Evolutionary conservation across 2,888 invertebrate species (phyloP).

Genomic region (Heteromurus nitidus): DNA sequence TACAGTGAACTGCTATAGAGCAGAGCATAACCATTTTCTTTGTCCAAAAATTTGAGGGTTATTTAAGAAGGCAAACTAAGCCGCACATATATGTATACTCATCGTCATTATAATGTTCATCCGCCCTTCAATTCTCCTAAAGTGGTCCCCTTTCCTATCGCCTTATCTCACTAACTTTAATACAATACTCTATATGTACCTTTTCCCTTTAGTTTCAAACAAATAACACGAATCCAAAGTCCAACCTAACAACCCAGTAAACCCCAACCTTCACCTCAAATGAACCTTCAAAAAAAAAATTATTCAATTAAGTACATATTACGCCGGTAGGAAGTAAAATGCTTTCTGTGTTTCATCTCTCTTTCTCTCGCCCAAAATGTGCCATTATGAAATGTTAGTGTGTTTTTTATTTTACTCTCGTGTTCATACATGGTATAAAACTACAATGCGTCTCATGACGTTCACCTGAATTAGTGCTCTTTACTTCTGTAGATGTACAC

Average conservation of each 20-base stretch:
- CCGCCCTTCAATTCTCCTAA: conserved; percentile 55
- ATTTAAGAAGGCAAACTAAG: background rate
- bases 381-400: conserved; percentile 51
- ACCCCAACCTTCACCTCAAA: conserved; percentile 65
- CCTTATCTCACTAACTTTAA: background rate
- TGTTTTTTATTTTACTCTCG: conserved; percentile 13
- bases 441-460: background rate
- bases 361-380: conserved; percentile 20
- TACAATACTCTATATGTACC: background rate
- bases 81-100: too few relatives aligned
- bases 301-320: conserved; percentile 62
- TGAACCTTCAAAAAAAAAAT: conserved; percentile 64
- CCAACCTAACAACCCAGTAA: conserved; percentile 16
- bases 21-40: too few relatives aligned
- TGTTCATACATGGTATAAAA: background rate
- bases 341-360: conserved; percentile 31
- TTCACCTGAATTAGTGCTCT: background rate
- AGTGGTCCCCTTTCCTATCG: conserved; percentile 45
- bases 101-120: conserved; percentile 14
- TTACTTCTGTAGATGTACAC: background rate
- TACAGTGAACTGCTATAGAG: too few relatives aligned
- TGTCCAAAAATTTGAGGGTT: background rate
- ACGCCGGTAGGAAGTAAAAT: conserved; percentile 50
- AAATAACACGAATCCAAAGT: conserved; percentile 17
- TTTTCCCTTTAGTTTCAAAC: conserved; percentile 35